phyloP scores from a whole-genome alignment of 1,140 invertebrate species.

The Ips typographus region DNA sequence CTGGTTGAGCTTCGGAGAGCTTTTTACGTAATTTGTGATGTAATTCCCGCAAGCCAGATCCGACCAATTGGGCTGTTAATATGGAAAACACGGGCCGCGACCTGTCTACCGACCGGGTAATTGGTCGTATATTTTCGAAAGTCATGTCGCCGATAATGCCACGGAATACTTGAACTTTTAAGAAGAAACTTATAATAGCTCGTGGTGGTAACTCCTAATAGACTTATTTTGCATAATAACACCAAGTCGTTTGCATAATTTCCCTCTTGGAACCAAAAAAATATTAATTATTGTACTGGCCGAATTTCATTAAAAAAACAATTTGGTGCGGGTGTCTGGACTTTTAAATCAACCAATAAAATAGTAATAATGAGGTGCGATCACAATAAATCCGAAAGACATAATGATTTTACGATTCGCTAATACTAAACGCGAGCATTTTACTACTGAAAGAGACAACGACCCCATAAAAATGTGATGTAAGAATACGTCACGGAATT shows the following conservation, averaged over 20 bases:
- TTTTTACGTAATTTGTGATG: slow-evolving; percentile 26
- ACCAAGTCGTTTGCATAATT: too few relatives aligned
- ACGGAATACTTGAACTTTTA: slow-evolving; percentile 12
- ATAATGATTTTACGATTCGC: slow-evolving; percentile 19
- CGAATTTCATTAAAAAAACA: too few relatives aligned
- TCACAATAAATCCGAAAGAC: background rate
- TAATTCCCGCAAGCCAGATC: slow-evolving; percentile 26
- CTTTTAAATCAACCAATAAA: background rate
- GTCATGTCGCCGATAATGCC: slow-evolving; percentile 12
- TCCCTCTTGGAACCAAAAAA: too few relatives aligned
- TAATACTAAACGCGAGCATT: slow-evolving; percentile 9
- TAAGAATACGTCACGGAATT: slow-evolving; percentile 32
- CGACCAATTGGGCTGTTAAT: slow-evolving; percentile 26
- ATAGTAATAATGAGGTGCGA: background rate
- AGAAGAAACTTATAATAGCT: slow-evolving; percentile 17
- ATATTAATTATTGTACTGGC: too few relatives aligned
- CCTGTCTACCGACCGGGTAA: slow-evolving; percentile 16
- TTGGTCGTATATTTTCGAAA: slow-evolving; percentile 15
- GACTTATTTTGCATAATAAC: background rate
- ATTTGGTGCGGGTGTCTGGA: too few relatives aligned
- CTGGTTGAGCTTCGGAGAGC: slow-evolving; percentile 14
- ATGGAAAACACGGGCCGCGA: slow-evolving; percentile 26
- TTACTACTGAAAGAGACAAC: slow-evolving; percentile 22
- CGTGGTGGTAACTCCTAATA: background rate
- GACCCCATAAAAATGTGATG: slow-evolving; percentile 32